Evolutionary conservation across 1,140 invertebrate genomes (phyloP).

Genomic region (Watersipora subatra): DNA sequence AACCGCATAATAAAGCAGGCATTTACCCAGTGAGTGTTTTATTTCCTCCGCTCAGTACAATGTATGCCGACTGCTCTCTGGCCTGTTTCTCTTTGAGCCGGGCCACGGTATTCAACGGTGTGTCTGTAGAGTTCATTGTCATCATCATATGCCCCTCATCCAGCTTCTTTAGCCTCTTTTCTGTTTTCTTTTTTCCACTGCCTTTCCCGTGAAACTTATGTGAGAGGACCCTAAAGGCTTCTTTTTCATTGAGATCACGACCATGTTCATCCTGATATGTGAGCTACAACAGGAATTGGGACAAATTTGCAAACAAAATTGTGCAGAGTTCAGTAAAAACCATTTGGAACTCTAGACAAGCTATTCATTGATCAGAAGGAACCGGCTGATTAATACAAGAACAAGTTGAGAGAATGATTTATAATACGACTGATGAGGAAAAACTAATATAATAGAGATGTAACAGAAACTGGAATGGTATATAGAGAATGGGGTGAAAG

Average conservation of each 20-base stretch:
- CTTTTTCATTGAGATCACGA: conserved; percentile 73
- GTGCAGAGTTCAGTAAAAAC: no score
- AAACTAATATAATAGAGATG: no score
- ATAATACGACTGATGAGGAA: no score
- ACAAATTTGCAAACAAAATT: no score
- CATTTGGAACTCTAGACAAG: no score
- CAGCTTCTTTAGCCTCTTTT: conserved; percentile 87
- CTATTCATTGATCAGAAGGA: no score
- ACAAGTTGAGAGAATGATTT: no score
- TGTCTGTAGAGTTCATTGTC: conserved; percentile 96
- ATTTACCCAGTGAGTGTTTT: conserved; percentile 1
- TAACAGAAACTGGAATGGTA: no score
- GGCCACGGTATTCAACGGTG: conserved; percentile 81
- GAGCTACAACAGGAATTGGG: conserved; percentile 43
- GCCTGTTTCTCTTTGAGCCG: conserved; percentile 92
- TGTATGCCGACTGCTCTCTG: conserved; percentile 83
- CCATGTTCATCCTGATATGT: conserved; percentile 97
- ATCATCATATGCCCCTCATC: conserved; percentile 93
- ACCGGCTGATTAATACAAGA: no score
- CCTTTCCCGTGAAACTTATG: conserved; percentile 99
- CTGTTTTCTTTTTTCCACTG: conserved; percentile 93
- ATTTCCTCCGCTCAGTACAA: conserved; percentile 75
- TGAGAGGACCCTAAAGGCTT: conserved; percentile 76
- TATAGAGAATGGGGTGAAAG: no score
- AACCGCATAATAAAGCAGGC: background rate